Percentiles rank a stretch among this genome's conserved stretches.
Evolutionary conservation across 1,140 invertebrate genomes (phyloP).

Genomic region (Monomorium pharaonis): DNA sequence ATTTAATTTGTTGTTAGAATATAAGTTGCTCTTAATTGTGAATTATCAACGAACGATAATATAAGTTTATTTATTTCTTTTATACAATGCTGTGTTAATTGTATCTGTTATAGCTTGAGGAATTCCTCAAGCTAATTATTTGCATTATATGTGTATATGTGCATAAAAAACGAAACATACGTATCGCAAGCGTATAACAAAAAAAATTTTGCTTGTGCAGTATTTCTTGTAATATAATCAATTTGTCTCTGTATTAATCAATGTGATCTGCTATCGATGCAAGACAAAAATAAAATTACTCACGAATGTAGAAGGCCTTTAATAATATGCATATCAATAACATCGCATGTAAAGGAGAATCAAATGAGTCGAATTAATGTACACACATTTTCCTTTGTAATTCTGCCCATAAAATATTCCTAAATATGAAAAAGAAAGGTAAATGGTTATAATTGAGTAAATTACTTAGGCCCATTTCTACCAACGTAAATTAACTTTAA

Average conservation of each 20-base stretch:
- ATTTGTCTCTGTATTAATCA: constrained; percentile 51
- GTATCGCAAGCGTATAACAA: neutral
- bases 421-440: neutral
- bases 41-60: constrained; percentile 3
- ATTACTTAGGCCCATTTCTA: too few relatives aligned
- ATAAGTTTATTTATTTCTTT: constrained; percentile 41
- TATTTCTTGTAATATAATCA: constrained; percentile 52
- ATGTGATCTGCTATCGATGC: constrained; percentile 43
- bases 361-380: neutral
- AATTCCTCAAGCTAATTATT: constrained; percentile 5
- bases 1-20: constrained; percentile 27
- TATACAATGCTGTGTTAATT: neutral
- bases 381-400: neutral
- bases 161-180: neutral
- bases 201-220: constrained; percentile 12
- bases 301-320: neutral
- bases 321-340: neutral
- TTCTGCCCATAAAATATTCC: neutral
- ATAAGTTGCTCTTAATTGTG: neutral
- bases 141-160: neutral
- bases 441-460: too few relatives aligned
- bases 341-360: neutral
- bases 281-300: constrained; percentile 45
- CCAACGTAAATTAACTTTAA: too few relatives aligned
- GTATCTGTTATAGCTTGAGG: constrained; percentile 17